Evolutionary conservation across 1,140 invertebrate genomes (phyloP), one percentile per base, ranked within the genome.

Genomic region (Bombus ignitus): DNA sequence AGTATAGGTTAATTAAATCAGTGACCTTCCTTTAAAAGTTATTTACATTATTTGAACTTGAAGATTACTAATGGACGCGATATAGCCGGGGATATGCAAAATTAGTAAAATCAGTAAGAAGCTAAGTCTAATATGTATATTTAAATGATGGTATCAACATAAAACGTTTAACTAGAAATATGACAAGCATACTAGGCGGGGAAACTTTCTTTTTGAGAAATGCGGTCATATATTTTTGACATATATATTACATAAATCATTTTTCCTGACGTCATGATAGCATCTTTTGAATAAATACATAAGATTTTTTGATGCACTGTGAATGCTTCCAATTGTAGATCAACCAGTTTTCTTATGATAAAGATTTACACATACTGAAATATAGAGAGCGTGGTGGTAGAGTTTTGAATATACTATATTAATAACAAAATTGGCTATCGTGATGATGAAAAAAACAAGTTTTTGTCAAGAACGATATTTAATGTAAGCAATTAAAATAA

Each of bases 1-100:
- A 42, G 3, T 3, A 70, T 12, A 83, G 44, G 74, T 83, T 83
- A 83, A 83, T n/a, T 57, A 78, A 83, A 44, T 57, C 44, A 32
- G 42, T 22, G 74, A 83, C 44, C 65, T 62, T 62, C 2, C 1
- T 62, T 62, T n/a, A 62, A 22, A 53, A 62, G 28, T 39, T 8
- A 9, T 6, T 18, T 3, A 28, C 53, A 83, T 68, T 28, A n/a
- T 8, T 53, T 12, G 32, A n/a, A 32, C 1, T 1, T 35, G 15
- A 15, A 35, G 15, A 15, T 66, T 8, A 15, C 22, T 66, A 8
- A 18, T 6, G 0, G 0, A 32, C 5, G n/a, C 12, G 9, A 62
- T 62, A 62, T 62, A 62, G 1, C 5, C 59, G 3, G 1, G 12
- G 28, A 6, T 47, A 47, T 47, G 47, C 47, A 12, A 47, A 18